Conservation (phyloP, 1,140 invertebrate species). For the Piezodorus guildinii region DNA sequence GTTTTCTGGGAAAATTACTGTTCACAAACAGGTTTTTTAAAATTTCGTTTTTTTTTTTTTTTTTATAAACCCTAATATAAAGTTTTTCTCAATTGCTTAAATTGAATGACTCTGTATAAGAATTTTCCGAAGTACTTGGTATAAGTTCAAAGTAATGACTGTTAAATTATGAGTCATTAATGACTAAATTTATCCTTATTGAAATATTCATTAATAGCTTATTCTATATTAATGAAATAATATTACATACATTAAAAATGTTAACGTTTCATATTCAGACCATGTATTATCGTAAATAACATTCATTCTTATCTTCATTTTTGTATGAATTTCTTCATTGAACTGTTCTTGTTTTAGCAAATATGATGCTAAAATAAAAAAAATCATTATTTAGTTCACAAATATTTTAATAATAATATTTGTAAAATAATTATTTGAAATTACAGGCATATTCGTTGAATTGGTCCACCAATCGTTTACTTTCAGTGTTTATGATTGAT, state of each 20-base stretch:
- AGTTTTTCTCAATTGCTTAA: too few species aligned
- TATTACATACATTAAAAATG: conserved; percentile 20
- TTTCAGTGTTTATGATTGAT: not conserved
- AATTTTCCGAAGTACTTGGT: too few species aligned
- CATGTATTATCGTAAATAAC: conserved; percentile 14
- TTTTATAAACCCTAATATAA: too few species aligned
- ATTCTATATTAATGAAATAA: too few species aligned
- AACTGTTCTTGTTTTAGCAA: not conserved
- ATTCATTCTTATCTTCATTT: conserved; percentile 16
- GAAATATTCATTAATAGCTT: too few species aligned
- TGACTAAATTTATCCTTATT: too few species aligned
- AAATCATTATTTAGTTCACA: not conserved
- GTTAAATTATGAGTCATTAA: too few species aligned
- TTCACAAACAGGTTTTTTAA: too few species aligned
- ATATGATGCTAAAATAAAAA: not conserved
- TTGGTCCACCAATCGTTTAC: not conserved
- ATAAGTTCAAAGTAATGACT: too few species aligned
- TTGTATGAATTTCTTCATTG: not conserved
- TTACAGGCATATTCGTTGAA: not conserved
- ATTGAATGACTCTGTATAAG: too few species aligned
- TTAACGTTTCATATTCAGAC: conserved; percentile 13
- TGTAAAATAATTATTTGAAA: not conserved
- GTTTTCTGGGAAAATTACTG: too few species aligned
- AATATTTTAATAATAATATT: not conserved
- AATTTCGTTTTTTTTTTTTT: too few species aligned